Base-by-base conservation (phyloP, 2,113 vertebrate species). In the Centrocercus urophasianus region DNA sequence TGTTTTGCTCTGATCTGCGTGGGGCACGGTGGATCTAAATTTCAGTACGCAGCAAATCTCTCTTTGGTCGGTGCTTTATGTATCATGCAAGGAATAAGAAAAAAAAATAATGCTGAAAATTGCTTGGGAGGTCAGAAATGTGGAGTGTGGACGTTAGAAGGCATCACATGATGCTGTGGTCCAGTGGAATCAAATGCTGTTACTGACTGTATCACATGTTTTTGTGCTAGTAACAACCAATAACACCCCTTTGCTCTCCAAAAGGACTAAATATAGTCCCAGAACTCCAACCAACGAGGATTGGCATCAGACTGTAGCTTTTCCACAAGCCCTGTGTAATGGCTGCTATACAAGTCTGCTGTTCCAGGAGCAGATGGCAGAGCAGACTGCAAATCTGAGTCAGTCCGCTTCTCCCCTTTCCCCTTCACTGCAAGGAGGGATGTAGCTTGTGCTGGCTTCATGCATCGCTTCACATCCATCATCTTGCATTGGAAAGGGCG, bases 301-400 rank as follows among this genome's bases (percentile, higher is more conserved):
- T 0, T 95, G 95, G 94, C 91, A 63, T 30, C 3, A 8, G 40
- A 5, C 4, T 1, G 74, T 85, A 89, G 43, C 75, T 96, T 89
- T 89, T 86, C 94, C 88, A 57, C 65, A 24, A 32, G 45, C 38
- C 38, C 63, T 4, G 42, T 22, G 74, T 5, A 13, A 17, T 38
- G 93, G 90, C 85, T 1, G 4, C 38, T 34, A 1, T 0, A 0
- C 4, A 1, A 9, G 2, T 0, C 9, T 1, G 1, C 42, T 2
- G n/a, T 84, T 83, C 83, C 91, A 90, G 89, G 89, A 85, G 89
- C 66, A 80, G 89, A 89, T 91, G 94, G 96, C 84, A 87, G 85
- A 83, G 67, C 64, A 32, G 89, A n/a, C 82, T 60, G 76, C 20
- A 0, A 12, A 0, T 21, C 70, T 6, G 74, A 79, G 40, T 5